Base-by-base conservation (phyloP, 2,888 invertebrate species). In the Tillus elongatus region DNA sequence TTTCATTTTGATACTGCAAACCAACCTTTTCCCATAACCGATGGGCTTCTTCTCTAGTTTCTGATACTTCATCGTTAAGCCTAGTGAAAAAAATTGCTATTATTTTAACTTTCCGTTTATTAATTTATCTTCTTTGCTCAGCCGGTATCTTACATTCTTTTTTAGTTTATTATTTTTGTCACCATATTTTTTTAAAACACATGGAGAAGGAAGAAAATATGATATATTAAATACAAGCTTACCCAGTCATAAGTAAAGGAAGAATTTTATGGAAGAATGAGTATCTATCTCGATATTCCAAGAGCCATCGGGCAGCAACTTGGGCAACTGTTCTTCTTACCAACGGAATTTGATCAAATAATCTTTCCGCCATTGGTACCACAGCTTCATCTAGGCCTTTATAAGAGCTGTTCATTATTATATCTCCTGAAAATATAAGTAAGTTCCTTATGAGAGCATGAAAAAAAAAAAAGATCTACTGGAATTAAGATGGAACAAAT, bases 261-360 rank as follows among this genome's bases (percentile, higher is more conserved):
- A 95, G 70, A 52, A 93, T 73, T 49, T 82, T 80, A 58, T 83
- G 79, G 70, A 88, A 91, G 66, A 79, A 91, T 0, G 92, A 92
- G 59, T 95, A 95, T 49, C 93, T 70, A 60, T 95, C 92, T 35
- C 72, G 72, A 38, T 91, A 75, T 36, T 77, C 73, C 14, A 85
- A 58, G 59, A 91, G 69, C 86, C 90, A 86, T 30, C 72, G 68
- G 2, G 86, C 84, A 1, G 87, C 81, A 49, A 86, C 80, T 51
- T 75, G 66, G 0, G 82, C 79, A 2, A 90, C 83, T 47, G 85
- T 82, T 53, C 72, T 65, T 30, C 95, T 73, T 0, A 93, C 92
- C 39, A 73, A 67, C 0, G 81, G 77, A 54, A 82, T 80, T 50
- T 82, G 78, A 68, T 95, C 93, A 71, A 93, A 92, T 3, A 92